Evolutionary conservation across 2,888 invertebrate species (phyloP).

Genomic region (Ptilodon capucinus): DNA sequence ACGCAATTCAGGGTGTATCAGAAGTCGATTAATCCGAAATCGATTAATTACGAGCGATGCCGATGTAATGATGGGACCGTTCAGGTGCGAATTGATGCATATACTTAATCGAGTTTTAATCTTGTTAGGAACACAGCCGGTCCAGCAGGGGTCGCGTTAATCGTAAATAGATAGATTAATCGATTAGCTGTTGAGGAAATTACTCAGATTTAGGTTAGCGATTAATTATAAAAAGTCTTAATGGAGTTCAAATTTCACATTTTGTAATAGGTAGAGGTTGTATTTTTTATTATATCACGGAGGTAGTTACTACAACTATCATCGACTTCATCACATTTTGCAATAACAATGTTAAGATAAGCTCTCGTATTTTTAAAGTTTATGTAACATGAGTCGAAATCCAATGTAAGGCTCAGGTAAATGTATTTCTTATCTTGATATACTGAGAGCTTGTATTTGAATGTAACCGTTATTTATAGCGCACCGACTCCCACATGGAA

Average conservation of each 20-base stretch:
- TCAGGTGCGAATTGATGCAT: conserved; percentile 2
- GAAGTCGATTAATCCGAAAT: conserved; percentile 15
- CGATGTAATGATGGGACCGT: conserved; percentile 6
- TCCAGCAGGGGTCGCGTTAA: conserved; percentile 31
- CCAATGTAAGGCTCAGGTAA: too few relatives aligned
- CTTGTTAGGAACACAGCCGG: conserved; percentile 25
- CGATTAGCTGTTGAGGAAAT: conserved; percentile 40
- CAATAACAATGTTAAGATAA: not conserved
- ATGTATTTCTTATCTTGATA: too few relatives aligned
- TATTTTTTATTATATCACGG: too few relatives aligned
- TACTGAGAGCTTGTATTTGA: conserved; percentile 16
- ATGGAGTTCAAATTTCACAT: too few relatives aligned
- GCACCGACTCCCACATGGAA: conserved; percentile 9
- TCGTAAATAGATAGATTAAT: conserved; percentile 55
- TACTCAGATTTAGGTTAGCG: conserved; percentile 36
- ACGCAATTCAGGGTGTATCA: too few relatives aligned
- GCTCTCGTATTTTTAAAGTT: not conserved
- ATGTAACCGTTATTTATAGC: conserved; percentile 21
- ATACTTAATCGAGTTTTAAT: conserved; percentile 35
- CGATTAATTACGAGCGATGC: conserved; percentile 13
- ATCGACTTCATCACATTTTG: too few relatives aligned
- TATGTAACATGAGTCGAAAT: too few relatives aligned
- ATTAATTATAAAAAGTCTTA: conserved; percentile 17
- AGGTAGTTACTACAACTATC: too few relatives aligned
- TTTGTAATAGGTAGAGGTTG: not conserved